A percentile compares a stretch with the other conserved stretches of the same genome.
Evolutionary conservation across 2,113 vertebrate genomes (phyloP).

Genomic region (Litocranius walleri): DNA sequence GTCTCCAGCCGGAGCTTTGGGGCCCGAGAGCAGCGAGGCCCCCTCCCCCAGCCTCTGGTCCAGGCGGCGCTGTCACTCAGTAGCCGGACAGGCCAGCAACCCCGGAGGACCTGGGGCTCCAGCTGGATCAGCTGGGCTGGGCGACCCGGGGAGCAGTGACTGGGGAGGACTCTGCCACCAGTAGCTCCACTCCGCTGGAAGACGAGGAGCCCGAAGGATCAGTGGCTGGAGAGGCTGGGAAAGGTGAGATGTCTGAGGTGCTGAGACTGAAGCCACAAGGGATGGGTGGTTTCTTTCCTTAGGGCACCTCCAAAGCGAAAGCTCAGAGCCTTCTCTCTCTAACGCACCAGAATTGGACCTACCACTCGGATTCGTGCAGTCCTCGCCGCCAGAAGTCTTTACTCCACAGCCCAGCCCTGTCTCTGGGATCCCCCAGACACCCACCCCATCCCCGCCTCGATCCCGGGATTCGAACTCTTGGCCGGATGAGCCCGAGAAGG

Average conservation of each 20-base stretch:
- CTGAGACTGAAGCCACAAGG: not conserved
- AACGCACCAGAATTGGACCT: slow-evolving; percentile 21
- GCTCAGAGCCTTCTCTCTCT: slow-evolving; percentile 30
- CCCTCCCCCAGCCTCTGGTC: slow-evolving; percentile 54
- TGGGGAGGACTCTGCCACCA: slow-evolving; percentile 58
- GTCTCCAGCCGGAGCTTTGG: not conserved
- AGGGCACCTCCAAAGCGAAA: not conserved
- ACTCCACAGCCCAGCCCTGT: not conserved
- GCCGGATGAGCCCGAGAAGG: not conserved
- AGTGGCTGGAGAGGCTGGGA: not conserved
- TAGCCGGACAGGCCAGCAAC: no score
- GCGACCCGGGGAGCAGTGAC: not conserved
- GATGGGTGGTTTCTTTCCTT: not conserved
- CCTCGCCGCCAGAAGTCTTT: not conserved
- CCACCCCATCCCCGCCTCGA: slow-evolving; percentile 6
- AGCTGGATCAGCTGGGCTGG: slow-evolving; percentile 59
- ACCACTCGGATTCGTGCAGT: not conserved
- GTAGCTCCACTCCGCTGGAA: slow-evolving; percentile 66
- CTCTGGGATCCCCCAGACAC: not conserved
- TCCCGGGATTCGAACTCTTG: slow-evolving; percentile 36
- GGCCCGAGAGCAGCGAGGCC: not conserved
- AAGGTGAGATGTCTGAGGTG: slow-evolving; percentile 44
- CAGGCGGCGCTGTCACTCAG: slow-evolving; percentile 63
- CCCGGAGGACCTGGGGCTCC: slow-evolving; percentile 50
- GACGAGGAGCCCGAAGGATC: slow-evolving; percentile 34